Conservation (phyloP, 1,140 invertebrate genomes). For the Pseudomyrmex sp. region DNA sequence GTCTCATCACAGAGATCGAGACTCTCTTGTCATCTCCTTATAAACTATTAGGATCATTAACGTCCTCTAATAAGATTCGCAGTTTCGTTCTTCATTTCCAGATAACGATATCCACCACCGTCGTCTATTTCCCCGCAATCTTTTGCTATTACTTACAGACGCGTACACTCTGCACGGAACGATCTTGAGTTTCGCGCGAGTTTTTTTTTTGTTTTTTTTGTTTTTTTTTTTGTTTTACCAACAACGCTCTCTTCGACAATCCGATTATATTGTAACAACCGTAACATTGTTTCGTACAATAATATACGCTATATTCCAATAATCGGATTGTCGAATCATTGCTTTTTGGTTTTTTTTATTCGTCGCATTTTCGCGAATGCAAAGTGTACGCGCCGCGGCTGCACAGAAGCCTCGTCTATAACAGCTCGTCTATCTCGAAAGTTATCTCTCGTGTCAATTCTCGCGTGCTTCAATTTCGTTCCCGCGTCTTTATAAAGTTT, state of each 20-base stretch:
- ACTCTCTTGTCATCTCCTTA: constrained; percentile 43
- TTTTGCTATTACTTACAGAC: not conserved
- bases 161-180: constrained; percentile 4
- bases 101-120: constrained; percentile 7
- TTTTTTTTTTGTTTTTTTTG: too few species aligned
- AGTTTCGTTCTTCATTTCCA: constrained; percentile 39
- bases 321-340: not conserved
- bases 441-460: not conserved
- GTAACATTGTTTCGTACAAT: not conserved
- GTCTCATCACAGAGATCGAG: constrained; percentile 66
- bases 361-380: constrained; percentile 21
- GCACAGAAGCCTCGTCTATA: not conserved
- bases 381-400: not conserved
- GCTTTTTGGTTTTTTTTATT: not conserved
- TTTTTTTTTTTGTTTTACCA: too few species aligned
- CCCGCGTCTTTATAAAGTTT: constrained; percentile 22
- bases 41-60: constrained; percentile 56
- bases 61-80: constrained; percentile 52
- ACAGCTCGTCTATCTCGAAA: not conserved
- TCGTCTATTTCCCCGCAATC: constrained; percentile 2
- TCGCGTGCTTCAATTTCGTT: not conserved
- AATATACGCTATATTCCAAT: not conserved
- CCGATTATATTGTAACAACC: constrained; percentile 7
- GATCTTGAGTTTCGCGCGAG: not conserved
- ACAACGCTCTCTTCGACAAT: not conserved